A percentile compares a stretch with the other conserved stretches of the same genome.
These are phyloP conservation scores for Elephantulus edwardii DNA, from an alignment of 2,113 vertebrate species.

Conservation along the genomic window DNA sequence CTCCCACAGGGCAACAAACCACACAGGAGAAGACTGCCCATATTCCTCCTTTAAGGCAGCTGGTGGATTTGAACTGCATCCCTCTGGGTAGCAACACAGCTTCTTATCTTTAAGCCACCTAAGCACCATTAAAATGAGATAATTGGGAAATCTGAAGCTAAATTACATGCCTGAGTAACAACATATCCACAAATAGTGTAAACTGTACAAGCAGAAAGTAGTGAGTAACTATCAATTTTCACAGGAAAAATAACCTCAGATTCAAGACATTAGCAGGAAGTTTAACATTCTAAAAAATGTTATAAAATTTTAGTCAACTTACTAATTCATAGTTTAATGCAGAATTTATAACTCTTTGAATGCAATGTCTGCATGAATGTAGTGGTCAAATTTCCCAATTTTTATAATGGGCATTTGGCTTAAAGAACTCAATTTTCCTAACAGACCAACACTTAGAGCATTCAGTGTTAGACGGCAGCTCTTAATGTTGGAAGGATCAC, in stretches of 20 bases:
- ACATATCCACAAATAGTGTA: slow-evolving; percentile 18
- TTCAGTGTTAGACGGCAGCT: slow-evolving; percentile 30
- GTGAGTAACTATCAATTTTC: slow-evolving; percentile 11
- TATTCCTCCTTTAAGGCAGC: too few relatives aligned
- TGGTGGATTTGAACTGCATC: too few relatives aligned
- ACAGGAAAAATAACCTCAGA: slow-evolving; percentile 17
- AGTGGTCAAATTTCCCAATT: slow-evolving; percentile 28
- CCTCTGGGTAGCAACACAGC: too few relatives aligned
- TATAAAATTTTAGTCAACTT: slow-evolving; percentile 43
- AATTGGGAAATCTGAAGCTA: slow-evolving; percentile 48
- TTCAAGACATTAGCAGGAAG: slow-evolving; percentile 31
- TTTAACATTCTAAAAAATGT: slow-evolving; percentile 13
- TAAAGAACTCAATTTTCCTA: slow-evolving; percentile 53
- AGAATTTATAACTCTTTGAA: slow-evolving; percentile 1
- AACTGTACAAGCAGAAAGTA: neutral
- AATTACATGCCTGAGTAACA: slow-evolving; percentile 48
- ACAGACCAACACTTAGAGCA: slow-evolving; percentile 30
- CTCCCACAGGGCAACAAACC: too few relatives aligned
- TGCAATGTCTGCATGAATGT: neutral
- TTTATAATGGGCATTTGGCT: slow-evolving; percentile 44
- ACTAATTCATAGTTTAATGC: slow-evolving; percentile 44
- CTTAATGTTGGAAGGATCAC: slow-evolving; percentile 44
- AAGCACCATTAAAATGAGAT: slow-evolving; percentile 12
- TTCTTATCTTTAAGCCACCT: too few relatives aligned
- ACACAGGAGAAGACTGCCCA: too few relatives aligned